phyloP scores from a whole-genome alignment of 2,888 invertebrate species.

The Acrobeloides nanus region DNA sequence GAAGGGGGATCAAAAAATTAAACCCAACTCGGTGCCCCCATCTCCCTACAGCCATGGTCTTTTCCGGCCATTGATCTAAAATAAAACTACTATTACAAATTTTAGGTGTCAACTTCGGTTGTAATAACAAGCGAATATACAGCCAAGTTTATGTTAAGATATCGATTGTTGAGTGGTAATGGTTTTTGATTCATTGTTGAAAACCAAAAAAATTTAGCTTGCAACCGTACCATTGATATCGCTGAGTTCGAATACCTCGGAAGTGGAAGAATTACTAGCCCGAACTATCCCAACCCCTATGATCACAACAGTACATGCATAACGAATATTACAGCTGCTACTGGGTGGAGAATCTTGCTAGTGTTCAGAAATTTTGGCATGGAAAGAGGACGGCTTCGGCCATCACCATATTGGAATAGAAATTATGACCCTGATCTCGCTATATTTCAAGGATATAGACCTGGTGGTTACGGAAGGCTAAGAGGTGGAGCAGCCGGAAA shows the following conservation, averaged over 20 bases:
- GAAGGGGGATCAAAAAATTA: too few species aligned
- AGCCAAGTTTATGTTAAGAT: constrained; percentile 23
- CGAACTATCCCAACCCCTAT: constrained; percentile 44
- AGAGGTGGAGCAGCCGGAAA: background rate
- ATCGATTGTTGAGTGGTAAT: constrained; percentile 25
- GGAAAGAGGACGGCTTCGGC: constrained; percentile 16
- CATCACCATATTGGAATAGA: background rate
- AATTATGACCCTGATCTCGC: background rate
- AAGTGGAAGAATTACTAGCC: constrained; percentile 36
- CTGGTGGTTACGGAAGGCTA: background rate
- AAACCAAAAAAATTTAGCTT: constrained; percentile 30
- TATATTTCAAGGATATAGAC: background rate
- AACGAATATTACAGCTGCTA: constrained; percentile 26
- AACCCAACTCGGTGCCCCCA: too few species aligned
- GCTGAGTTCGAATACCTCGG: constrained; percentile 10
- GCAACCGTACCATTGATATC: constrained; percentile 44
- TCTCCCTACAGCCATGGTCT: background rate
- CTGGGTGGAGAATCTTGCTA: constrained; percentile 19
- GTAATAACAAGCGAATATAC: constrained; percentile 18
- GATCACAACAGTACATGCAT: constrained; percentile 33
- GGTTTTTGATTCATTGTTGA: constrained; percentile 4
- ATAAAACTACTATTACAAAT: background rate
- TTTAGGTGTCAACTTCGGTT: constrained; percentile 31
- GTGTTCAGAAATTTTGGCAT: constrained; percentile 26
- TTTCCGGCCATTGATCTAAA: background rate